Evolutionary conservation across 2,113 vertebrate species (phyloP).

Genomic region (Hemichromis elongatus): DNA sequence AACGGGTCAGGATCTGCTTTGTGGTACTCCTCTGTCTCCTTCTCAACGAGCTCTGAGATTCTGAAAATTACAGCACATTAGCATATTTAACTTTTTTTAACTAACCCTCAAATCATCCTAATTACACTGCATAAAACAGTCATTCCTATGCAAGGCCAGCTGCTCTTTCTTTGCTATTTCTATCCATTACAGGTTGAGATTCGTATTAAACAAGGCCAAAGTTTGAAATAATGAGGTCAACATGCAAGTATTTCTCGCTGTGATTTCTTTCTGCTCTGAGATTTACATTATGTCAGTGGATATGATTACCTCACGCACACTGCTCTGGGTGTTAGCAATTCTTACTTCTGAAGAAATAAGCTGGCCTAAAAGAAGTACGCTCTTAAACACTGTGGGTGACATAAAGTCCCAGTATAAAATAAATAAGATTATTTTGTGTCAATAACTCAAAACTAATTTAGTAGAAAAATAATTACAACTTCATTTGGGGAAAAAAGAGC

Average conservation of each 20-base stretch:
- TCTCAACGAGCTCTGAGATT: constrained; percentile 96
- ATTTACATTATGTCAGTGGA: neutral
- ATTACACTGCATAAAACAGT: neutral
- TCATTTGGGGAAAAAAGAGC: neutral
- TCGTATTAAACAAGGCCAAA: neutral
- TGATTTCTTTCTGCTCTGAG: neutral
- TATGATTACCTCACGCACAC: neutral
- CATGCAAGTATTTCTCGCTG: neutral
- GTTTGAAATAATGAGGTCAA: neutral
- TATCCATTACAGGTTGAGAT: neutral
- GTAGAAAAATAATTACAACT: neutral
- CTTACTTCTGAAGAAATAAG: neutral
- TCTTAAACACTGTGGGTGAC: neutral
- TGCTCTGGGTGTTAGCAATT: neutral
- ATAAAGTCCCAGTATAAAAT: neutral
- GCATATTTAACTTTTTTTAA: neutral
- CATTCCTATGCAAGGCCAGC: neutral
- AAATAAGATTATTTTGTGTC: neutral
- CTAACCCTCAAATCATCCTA: neutral
- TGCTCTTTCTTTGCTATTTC: neutral
- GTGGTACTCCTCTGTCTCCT: constrained; percentile 96
- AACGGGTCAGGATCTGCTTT: constrained; percentile 98
- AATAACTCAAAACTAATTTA: neutral
- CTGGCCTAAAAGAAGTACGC: neutral
- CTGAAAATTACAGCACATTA: constrained; percentile 61